Evolutionary conservation across 2,113 vertebrate species (phyloP).

Genomic region (Vulpes lagopus): DNA sequence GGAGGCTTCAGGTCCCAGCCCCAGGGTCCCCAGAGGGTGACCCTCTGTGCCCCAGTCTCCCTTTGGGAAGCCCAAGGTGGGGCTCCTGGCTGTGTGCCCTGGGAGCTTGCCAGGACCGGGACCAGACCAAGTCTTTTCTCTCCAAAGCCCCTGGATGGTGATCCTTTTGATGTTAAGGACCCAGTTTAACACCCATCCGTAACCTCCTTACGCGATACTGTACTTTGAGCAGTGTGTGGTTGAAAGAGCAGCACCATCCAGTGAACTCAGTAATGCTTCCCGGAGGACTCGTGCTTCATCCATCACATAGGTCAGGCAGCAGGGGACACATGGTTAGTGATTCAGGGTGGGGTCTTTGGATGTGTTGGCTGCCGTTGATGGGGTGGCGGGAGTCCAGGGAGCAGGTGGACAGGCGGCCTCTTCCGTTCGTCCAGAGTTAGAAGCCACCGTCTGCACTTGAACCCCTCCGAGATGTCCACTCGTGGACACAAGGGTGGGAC

Average conservation of each 20-base stretch:
- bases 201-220: background rate
- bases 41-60: background rate
- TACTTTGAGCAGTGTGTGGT: too few species aligned
- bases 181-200: background rate
- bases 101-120: background rate
- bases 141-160: too few species aligned
- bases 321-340: background rate
- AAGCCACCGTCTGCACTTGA: background rate
- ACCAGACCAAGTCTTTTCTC: background rate
- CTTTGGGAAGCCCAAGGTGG: background rate
- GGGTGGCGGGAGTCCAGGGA: background rate
- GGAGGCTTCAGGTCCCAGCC: background rate
- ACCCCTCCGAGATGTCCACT: background rate
- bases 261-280: background rate
- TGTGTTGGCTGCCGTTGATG: too few species aligned
- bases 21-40: too few species aligned
- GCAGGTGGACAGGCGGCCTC: background rate
- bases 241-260: fast-evolving
- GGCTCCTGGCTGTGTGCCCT: background rate
- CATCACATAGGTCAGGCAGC: background rate
- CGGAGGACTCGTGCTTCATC: background rate
- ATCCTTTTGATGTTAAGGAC: background rate
- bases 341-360: background rate
- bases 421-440: background rate
- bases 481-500: background rate